These are phyloP conservation scores for Sitta carolinensis DNA, from an alignment of 2,797 vertebrate species.

Conservation along the genomic window DNA sequence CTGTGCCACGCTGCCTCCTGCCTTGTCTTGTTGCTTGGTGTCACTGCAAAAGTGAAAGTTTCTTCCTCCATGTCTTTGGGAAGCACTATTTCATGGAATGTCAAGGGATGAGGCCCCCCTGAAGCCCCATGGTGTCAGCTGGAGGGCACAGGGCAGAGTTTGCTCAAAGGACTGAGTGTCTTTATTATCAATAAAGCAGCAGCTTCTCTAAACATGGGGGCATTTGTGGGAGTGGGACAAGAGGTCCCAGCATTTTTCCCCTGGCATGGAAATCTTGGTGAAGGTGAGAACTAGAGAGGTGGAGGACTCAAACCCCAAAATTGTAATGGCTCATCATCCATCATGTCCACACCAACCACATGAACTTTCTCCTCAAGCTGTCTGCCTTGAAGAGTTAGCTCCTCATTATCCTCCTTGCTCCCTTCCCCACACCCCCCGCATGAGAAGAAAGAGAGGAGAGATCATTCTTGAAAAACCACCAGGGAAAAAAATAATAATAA, in stretches of 20 bases:
- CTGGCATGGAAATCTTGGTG: accelerated
- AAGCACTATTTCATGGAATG: not conserved
- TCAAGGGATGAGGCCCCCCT: not conserved
- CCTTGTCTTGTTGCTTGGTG: not conserved
- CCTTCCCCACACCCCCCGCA: not conserved
- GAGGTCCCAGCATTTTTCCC: not conserved
- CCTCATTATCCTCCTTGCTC: not conserved
- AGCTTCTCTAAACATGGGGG: not conserved
- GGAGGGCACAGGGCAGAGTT: not conserved
- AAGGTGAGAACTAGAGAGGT: not conserved
- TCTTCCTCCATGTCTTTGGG: not conserved
- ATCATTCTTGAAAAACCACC: conserved; percentile 36
- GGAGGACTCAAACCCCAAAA: not conserved
- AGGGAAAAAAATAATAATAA: not conserved
- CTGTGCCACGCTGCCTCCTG: accelerated
- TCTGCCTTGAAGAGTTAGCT: not conserved
- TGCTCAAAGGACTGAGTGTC: not conserved
- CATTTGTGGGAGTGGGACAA: not conserved
- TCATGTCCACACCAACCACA: not conserved
- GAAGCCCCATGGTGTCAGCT: not conserved
- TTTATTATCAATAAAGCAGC: not conserved
- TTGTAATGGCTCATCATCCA: not conserved
- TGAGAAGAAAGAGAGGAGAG: conserved; percentile 37
- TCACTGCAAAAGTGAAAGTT: not conserved
- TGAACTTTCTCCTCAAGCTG: not conserved